Conservation (phyloP, 2,797 vertebrate genomes). For the Cuculus canorus region DNA sequence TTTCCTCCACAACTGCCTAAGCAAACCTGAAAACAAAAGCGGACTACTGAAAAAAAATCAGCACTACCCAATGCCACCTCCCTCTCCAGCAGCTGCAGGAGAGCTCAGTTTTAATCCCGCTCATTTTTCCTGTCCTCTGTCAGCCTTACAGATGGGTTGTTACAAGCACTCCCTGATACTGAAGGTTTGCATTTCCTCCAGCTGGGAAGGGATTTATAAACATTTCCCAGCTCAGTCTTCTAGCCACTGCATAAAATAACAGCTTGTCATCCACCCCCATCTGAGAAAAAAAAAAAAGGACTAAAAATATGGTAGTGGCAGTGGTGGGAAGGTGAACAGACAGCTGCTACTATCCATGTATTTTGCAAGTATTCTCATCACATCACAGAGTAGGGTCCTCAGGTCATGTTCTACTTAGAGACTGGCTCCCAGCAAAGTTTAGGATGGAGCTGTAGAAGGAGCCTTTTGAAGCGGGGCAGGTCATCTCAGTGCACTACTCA, state of each 20-base stretch:
- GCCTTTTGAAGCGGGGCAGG: background rate
- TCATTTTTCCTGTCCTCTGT: background rate
- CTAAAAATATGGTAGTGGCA: background rate
- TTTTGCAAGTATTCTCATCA: background rate
- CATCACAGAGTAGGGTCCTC: background rate
- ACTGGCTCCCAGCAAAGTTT: background rate
- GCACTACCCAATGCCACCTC: background rate
- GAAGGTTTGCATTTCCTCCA: background rate
- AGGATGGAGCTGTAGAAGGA: background rate
- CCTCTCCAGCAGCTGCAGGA: background rate
- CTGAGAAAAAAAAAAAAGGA: background rate
- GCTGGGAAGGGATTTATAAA: background rate
- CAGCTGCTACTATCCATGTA: background rate
- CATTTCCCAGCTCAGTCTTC: background rate
- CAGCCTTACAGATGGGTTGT: background rate
- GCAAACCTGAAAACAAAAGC: background rate
- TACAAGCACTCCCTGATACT: background rate
- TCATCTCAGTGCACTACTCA: background rate
- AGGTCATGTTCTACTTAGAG: background rate
- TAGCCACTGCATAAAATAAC: background rate
- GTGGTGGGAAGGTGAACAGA: background rate
- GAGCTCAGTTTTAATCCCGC: background rate
- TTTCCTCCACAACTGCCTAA: background rate
- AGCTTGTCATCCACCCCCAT: background rate
- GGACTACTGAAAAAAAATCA: background rate